These are phyloP conservation scores for Ethmia dodecea DNA, from an alignment of 2,888 invertebrate species.

Conservation along the genomic window DNA sequence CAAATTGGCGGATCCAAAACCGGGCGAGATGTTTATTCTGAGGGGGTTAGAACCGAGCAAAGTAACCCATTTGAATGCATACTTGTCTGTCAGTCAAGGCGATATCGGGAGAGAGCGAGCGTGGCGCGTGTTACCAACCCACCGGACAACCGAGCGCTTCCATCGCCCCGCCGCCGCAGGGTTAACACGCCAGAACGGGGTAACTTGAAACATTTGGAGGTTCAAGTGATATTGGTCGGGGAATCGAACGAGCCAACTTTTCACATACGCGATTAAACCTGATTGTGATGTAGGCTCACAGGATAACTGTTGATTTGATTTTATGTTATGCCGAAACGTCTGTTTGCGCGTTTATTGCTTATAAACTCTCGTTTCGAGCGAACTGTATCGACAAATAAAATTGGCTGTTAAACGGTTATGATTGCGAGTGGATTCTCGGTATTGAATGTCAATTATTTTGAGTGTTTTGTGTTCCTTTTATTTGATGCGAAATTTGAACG, in stretches of 20 bases:
- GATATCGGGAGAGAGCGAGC: constrained; percentile 71
- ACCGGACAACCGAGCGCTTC: constrained; percentile 28
- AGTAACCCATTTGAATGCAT: constrained; percentile 87
- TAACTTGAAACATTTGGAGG: constrained; percentile 2
- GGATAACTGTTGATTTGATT: constrained; percentile 78
- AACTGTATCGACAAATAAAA: constrained; percentile 69
- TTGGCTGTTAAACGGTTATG: constrained; percentile 67
- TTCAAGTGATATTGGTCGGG: constrained; percentile 15
- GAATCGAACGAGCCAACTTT: constrained; percentile 62
- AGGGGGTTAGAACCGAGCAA: constrained; percentile 66
- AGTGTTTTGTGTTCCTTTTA: constrained; percentile 9
- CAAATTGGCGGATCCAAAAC: constrained; percentile 67
- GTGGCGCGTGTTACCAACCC: constrained; percentile 50
- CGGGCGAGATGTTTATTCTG: constrained; percentile 58
- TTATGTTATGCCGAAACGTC: constrained; percentile 74
- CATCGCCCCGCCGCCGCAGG: not conserved
- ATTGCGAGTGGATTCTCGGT: constrained; percentile 53
- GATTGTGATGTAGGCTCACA: constrained; percentile 75
- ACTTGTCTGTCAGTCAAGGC: constrained; percentile 84
- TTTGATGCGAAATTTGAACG: too few species aligned
- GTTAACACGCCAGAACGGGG: not conserved
- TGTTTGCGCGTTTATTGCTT: constrained; percentile 73
- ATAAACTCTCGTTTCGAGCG: constrained; percentile 69
- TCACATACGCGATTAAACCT: constrained; percentile 75
- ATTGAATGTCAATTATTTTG: constrained; percentile 48